These are phyloP conservation scores for Hydropotes inermis DNA, from an alignment of 2,113 vertebrate genomes.

Conservation along the genomic window DNA sequence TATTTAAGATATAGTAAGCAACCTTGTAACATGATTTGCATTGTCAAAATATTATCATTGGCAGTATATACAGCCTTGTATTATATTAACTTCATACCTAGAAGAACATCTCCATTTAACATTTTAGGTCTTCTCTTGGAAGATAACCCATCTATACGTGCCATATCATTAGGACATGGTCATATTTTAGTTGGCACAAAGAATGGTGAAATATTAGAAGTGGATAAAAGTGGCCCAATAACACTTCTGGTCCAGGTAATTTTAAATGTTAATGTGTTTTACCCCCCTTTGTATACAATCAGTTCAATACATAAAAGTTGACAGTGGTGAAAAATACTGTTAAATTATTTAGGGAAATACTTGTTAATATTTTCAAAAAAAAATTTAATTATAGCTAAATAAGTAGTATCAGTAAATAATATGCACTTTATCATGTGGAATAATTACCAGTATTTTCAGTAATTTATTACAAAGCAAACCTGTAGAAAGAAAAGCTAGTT, in stretches of 20 bases:
- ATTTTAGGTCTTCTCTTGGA: slow-evolving; percentile 94
- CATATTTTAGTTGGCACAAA: slow-evolving; percentile 98
- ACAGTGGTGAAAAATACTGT: not conserved
- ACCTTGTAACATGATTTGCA: not conserved
- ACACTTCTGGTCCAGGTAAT: slow-evolving; percentile 90
- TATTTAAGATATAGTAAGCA: slow-evolving; percentile 22
- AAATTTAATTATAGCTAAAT: not conserved
- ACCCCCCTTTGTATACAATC: not conserved
- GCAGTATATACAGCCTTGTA: not conserved
- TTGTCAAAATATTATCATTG: not conserved
- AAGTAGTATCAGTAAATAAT: not conserved
- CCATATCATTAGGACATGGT: slow-evolving; percentile 98
- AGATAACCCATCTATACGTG: slow-evolving; percentile 99
- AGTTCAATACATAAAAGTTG: not conserved
- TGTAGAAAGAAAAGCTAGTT: not conserved
- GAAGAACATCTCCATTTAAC: slow-evolving; percentile 30
- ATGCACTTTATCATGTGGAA: not conserved
- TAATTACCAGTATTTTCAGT: not conserved
- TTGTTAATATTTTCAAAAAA: not conserved
- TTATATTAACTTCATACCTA: slow-evolving; percentile 47
- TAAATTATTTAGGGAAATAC: not conserved
- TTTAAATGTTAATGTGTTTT: slow-evolving; percentile 33
- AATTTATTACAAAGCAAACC: not conserved
- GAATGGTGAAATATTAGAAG: slow-evolving; percentile 98
- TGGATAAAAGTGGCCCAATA: slow-evolving; percentile 97